These are phyloP conservation scores for Calliphora vomitoria DNA, from an alignment of 2,888 invertebrate species.

Conservation along the genomic window DNA sequence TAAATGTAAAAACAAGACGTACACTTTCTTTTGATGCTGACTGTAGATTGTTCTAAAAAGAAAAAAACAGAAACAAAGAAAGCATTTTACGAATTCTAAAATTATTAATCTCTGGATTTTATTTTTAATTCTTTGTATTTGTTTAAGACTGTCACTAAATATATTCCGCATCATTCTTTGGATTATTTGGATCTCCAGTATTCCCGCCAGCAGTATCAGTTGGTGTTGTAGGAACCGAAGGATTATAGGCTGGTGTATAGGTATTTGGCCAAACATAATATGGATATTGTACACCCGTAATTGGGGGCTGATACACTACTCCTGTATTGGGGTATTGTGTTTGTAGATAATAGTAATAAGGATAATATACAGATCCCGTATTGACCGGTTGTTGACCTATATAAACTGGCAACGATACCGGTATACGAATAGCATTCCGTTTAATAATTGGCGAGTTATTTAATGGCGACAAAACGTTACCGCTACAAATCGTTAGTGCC, in stretches of 20 bases:
- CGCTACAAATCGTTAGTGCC: not conserved
- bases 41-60: too few relatives aligned
- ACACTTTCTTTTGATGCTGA: too few relatives aligned
- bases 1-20: too few relatives aligned
- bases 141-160: slow-evolving; percentile 7
- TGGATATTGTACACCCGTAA: slow-evolving; percentile 42
- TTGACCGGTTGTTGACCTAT: not conserved
- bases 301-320: slow-evolving; percentile 6
- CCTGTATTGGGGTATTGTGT: slow-evolving; percentile 27
- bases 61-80: not conserved
- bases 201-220: not conserved
- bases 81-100: not conserved
- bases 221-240: slow-evolving; percentile 14
- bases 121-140: not conserved
- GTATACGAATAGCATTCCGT: not conserved
- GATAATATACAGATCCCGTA: slow-evolving; percentile 25
- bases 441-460: not conserved
- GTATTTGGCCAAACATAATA: slow-evolving; percentile 40
- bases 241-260: slow-evolving; percentile 1
- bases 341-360: slow-evolving; percentile 46
- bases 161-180: slow-evolving; percentile 57
- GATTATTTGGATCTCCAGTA: slow-evolving; percentile 51
- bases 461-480: not conserved
- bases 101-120: not conserved
- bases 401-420: slow-evolving; percentile 27